A percentile compares a stretch with the other conserved stretches of the same genome.
phyloP scores from a whole-genome alignment of 2,113 vertebrate genomes.

The Atractosteus spatula region DNA sequence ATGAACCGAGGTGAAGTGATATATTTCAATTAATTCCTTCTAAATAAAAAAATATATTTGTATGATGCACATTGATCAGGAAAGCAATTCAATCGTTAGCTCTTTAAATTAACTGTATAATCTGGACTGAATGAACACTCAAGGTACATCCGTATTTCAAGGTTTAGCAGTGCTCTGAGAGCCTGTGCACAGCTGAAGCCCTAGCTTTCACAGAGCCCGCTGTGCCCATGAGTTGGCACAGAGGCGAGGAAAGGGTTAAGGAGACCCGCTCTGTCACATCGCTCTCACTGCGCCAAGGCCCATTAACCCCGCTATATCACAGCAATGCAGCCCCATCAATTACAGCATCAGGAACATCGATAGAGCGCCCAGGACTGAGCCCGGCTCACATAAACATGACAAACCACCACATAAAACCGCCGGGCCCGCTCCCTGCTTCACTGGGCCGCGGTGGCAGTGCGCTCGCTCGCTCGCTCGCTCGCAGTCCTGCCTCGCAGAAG shows the following conservation, averaged over 20 bases:
- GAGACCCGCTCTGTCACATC: constrained; percentile 30
- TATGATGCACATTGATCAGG: too few relatives aligned
- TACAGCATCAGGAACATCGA: constrained; percentile 16
- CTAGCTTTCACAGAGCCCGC: too few relatives aligned
- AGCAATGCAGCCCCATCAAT: constrained; percentile 11
- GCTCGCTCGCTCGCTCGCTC: not conserved
- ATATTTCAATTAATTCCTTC: too few relatives aligned
- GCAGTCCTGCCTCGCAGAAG: not conserved
- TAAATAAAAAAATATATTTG: too few relatives aligned
- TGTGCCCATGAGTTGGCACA: too few relatives aligned
- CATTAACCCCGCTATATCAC: constrained; percentile 14
- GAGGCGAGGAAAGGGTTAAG: constrained; percentile 12
- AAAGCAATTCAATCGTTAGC: too few relatives aligned
- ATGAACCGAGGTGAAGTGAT: too few relatives aligned
- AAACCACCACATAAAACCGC: constrained; percentile 32
- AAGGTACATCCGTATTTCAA: too few relatives aligned
- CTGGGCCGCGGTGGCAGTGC: constrained; percentile 15
- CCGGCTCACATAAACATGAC: constrained; percentile 19
- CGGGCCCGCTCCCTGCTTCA: constrained; percentile 31
- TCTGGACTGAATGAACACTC: too few relatives aligned
- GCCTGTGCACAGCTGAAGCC: too few relatives aligned
- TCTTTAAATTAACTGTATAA: too few relatives aligned
- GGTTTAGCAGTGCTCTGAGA: too few relatives aligned
- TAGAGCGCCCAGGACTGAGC: not conserved
- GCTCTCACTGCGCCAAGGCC: not conserved